Evolutionary conservation across 1,140 invertebrate genomes (phyloP).

Genomic region (Charaxes varanes): DNA sequence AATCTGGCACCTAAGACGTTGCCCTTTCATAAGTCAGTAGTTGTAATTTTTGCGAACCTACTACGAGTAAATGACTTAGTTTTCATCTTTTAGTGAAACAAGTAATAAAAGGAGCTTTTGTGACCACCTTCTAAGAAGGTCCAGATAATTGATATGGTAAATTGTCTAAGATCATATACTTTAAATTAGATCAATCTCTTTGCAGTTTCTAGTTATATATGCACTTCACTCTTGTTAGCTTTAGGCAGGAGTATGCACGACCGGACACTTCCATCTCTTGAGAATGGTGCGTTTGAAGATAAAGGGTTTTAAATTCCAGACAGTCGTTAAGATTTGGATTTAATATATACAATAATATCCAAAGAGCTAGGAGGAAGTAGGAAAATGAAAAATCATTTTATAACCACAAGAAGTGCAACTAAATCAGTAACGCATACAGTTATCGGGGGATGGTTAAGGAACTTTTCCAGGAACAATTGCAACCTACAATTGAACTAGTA

Average conservation of each 20-base stretch:
- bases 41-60: too few species aligned
- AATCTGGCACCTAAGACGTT: too few species aligned
- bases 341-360: constrained; percentile 18
- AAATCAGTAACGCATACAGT: too few species aligned
- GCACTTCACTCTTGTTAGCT: neutral
- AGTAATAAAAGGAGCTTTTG: too few species aligned
- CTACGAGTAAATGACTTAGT: too few species aligned
- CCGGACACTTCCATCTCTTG: constrained; percentile 3
- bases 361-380: constrained; percentile 14
- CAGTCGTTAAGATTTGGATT: constrained; percentile 26
- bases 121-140: too few species aligned
- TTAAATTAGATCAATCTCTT: constrained; percentile 1
- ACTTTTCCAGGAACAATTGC: too few species aligned
- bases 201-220: constrained; percentile 4
- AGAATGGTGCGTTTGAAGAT: neutral
- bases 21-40: too few species aligned
- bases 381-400: constrained; percentile 19
- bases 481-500: too few species aligned
- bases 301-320: too few species aligned
- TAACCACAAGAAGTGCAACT: constrained; percentile 15
- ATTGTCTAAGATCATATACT: neutral
- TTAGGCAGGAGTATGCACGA: constrained; percentile 12
- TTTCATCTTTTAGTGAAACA: too few species aligned
- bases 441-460: too few species aligned
- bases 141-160: neutral